Evolutionary conservation across 2,888 invertebrate species (phyloP).

Genomic region (Apoderus coryli): DNA sequence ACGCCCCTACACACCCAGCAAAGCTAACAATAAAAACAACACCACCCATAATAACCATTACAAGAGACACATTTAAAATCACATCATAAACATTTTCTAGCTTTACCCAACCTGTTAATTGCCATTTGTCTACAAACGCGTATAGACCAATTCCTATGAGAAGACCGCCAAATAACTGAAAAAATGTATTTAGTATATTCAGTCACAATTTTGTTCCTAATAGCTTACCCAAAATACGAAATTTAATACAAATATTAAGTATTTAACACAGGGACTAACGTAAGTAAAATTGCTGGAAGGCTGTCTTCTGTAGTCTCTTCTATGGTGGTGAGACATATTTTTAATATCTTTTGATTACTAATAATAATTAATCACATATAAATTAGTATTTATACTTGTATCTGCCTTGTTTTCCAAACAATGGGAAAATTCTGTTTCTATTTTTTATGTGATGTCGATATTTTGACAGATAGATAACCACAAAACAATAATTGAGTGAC

Average conservation of each 20-base stretch:
- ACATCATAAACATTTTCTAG: slow-evolving; percentile 81
- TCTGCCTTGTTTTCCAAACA: too few relatives aligned
- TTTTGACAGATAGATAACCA: too few relatives aligned
- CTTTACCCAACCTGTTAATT: slow-evolving; percentile 70
- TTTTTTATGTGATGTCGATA: too few relatives aligned
- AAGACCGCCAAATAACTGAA: slow-evolving; percentile 75
- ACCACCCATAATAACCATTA: slow-evolving; percentile 78
- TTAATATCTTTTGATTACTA: too few relatives aligned
- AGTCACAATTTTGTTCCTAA: too few relatives aligned
- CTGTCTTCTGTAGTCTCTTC: slow-evolving; percentile 36
- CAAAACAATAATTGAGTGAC: too few relatives aligned
- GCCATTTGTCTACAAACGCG: slow-evolving; percentile 88
- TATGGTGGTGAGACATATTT: slow-evolving; percentile 26
- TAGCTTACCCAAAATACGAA: slow-evolving; percentile 84
- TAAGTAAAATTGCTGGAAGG: slow-evolving; percentile 53
- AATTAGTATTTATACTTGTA: too few relatives aligned
- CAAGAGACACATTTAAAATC: slow-evolving; percentile 76
- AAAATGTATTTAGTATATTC: slow-evolving; percentile 21
- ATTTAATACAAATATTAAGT: slow-evolving; percentile 78
- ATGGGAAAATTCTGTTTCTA: too few relatives aligned
- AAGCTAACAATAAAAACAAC: slow-evolving; percentile 90
- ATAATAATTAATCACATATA: too few relatives aligned
- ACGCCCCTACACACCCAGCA: slow-evolving; percentile 82
- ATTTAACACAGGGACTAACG: slow-evolving; percentile 78
- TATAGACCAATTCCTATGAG: slow-evolving; percentile 79